These are phyloP conservation scores for Lampris megalopsis DNA, from an alignment of 2,113 vertebrate species.

Conservation along the genomic window DNA sequence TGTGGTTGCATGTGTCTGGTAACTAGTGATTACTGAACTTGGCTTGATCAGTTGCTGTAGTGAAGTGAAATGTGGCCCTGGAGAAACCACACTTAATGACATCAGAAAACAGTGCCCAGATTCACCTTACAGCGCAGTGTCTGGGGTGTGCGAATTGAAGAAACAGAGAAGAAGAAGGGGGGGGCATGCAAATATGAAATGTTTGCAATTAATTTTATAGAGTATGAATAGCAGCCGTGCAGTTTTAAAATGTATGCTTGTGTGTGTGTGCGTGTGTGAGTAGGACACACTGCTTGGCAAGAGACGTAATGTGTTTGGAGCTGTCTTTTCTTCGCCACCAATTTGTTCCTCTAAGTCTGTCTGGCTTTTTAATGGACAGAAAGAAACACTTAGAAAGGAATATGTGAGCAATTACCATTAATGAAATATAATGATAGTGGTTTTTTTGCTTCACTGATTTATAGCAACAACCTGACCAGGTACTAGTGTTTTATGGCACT, in stretches of 20 bases:
- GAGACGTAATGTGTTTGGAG: conserved; percentile 33
- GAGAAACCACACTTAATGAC: conserved; percentile 67
- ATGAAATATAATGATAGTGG: conserved; percentile 61
- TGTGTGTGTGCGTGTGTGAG: conserved; percentile 18
- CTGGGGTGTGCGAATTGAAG: conserved; percentile 22
- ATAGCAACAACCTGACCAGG: conserved; percentile 38
- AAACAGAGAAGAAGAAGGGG: background rate
- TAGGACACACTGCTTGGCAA: too few relatives aligned
- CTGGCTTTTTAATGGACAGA: conserved; percentile 65
- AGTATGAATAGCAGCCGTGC: background rate
- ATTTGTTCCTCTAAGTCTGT: conserved; percentile 48
- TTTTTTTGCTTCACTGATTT: conserved; percentile 63
- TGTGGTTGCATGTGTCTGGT: conserved; percentile 57
- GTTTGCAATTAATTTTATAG: background rate
- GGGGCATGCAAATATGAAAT: background rate
- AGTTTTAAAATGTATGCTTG: conserved; percentile 14
- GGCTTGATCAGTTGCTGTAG: conserved; percentile 54
- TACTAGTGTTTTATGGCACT: conserved; percentile 37
- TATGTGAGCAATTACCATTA: conserved; percentile 63
- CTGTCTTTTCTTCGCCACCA: conserved; percentile 42
- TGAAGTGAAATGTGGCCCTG: conserved; percentile 56
- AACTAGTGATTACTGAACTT: conserved; percentile 70
- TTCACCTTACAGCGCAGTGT: conserved; percentile 53
- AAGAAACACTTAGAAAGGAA: conserved; percentile 69
- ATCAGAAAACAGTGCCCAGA: conserved; percentile 68